Base-by-base conservation (phyloP, 2,797 vertebrate genomes). In the Labroides dimidiatus region DNA sequence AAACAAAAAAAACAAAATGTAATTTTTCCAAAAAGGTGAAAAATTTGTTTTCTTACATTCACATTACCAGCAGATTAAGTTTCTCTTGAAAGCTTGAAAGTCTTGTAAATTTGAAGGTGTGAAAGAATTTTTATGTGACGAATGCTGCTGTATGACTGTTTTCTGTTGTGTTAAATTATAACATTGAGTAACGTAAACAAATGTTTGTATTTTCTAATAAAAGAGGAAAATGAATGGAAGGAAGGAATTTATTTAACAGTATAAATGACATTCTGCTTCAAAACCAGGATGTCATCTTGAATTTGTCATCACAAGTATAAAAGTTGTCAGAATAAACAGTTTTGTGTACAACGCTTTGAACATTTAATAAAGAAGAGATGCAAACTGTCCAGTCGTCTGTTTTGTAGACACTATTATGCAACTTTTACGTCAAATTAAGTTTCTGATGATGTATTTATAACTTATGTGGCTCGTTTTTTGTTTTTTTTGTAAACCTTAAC, bases 151-250 rank as follows among this genome's bases (percentile, higher is more conserved):
- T 55, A 37, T 42, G 20, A 30, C 2, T 51, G 2, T 21, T 63
- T 44, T 52, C 6, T 60, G 9, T 11, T 15, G 13, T 62, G 30
- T 45, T 73, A 13, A 77, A 63, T 76, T 73, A 52, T 72, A 51
- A 58, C 7, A 17, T 19, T 50, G 10, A 13, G 57, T 15, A 6
- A 13, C 23, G 2, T 7, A 11, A 14, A 53, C 4, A 1, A 49
- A 0, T 57, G 42, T 39, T 39, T 23, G 30, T 7, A 10, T 51
- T 62, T 56, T 69, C 14, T 57, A 80, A 82, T 73, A 82, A 78
- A 82, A 7, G 10, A 7, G 10, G 11, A 55, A 61, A 58, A 2
- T 16, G 53, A 44, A 13, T 21, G 39, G 37, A 13, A 20, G 20
- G 7, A 33, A 33, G 4, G 30, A 33, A 33, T 33, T 33, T 33